These are phyloP conservation scores for Hapalemur alaotrensis DNA, from an alignment of 2,797 vertebrate genomes.

Conservation along the genomic window DNA sequence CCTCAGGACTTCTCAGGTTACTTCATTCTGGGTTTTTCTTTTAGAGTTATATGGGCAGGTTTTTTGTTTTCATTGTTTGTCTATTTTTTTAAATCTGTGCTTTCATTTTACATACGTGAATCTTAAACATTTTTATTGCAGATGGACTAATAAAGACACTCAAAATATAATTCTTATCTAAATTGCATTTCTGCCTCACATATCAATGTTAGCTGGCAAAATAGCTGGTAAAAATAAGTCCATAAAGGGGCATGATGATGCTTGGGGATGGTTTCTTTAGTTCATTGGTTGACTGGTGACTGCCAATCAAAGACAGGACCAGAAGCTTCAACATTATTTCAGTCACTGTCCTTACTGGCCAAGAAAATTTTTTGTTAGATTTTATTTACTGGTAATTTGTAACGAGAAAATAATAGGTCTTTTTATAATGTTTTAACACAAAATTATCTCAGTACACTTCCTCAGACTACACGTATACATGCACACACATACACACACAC, in stretches of 20 bases:
- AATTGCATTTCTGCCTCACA: background rate
- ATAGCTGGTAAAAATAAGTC: background rate
- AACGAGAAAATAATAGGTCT: background rate
- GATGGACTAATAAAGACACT: background rate
- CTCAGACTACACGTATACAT: background rate
- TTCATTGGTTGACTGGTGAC: background rate
- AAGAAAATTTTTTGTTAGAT: background rate
- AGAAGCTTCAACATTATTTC: background rate
- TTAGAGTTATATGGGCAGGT: background rate
- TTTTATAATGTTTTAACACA: background rate
- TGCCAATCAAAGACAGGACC: background rate
- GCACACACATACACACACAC: background rate
- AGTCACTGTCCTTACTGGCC: background rate
- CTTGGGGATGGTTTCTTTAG: background rate
- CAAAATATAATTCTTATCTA: background rate
- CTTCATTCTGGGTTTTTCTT: background rate
- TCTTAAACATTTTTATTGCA: background rate
- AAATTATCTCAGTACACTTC: background rate
- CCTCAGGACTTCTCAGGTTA: background rate
- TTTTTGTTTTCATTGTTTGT: background rate
- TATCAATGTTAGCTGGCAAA: background rate
- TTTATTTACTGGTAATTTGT: background rate
- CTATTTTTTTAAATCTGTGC: background rate
- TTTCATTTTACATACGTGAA: slow-evolving; percentile 6
- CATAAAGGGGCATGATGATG: background rate